Evolutionary conservation across 2,888 invertebrate genomes (phyloP), one percentile per base, ranked within the genome.

Genomic region (Drosophila flavopinicola): DNA sequence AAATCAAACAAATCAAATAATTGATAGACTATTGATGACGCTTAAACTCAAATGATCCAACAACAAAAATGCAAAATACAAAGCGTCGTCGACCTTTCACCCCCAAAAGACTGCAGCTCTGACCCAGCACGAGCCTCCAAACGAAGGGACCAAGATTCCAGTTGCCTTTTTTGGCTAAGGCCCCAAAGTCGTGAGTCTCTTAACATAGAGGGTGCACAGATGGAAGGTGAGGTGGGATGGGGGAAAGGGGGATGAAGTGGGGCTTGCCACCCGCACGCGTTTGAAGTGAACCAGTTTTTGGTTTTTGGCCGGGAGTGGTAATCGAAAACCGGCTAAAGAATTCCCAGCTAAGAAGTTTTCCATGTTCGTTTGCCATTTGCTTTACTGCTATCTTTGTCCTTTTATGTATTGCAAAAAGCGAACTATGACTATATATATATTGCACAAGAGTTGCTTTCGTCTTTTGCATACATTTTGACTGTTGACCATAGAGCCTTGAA

Each of bases 241-340:
- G 7, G 7, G 9, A 2, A 9, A 5, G 20, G 29, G n/a, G 10
- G 15, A 11, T 4, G 25, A 20, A 20, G 48, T 27, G 61, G 57
- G 42, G 66, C 58, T 49, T 74, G 79, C 86, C 79, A 86, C 86
- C 79, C 79, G 86, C 86, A 79, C 76, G 42, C 65, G 72, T 32
- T 66, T 57, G 49, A 45, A 64, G 66, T 86, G 86, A 85, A 80
- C 79, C 86, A 86, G 86, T 80, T 80, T 77, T 15, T 1, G n/a
- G 32, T 38, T 44, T 52, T 57, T 45, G 39, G 35, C 47, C 44
- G 58, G 86, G 86, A 85, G 86, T 86, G 86, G 79, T 75, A 58
- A 53, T 37, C 79, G 39, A 85, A 80, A 80, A 80, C 79, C 86
- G 79, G 86, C 80, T 79, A 66, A 86, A 80, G 86, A 86, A 80